phyloP scores from a whole-genome alignment of 2,888 invertebrate genomes.

The Dugesia japonica region DNA sequence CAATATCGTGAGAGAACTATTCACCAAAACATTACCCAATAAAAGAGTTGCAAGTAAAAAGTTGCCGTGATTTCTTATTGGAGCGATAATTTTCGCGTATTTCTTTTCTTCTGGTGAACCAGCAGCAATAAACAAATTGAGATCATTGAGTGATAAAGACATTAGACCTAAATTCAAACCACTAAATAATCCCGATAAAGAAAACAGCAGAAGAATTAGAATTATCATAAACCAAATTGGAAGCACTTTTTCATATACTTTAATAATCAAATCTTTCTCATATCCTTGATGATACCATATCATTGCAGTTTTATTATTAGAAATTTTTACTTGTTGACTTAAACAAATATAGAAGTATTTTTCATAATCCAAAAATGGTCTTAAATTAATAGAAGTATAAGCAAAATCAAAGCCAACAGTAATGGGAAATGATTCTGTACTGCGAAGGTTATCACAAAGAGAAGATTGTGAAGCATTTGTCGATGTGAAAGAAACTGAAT shows the following conservation, averaged over 20 bases:
- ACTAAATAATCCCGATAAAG: constrained; percentile 55
- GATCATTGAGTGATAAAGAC: constrained; percentile 36
- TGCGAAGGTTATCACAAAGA: neutral
- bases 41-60: constrained; percentile 37
- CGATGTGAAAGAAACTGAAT: neutral
- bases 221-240: constrained; percentile 43
- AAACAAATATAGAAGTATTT: neutral
- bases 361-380: neutral
- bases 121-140: constrained; percentile 36
- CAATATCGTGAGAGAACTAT: constrained; percentile 35
- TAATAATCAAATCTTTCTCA: neutral
- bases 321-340: neutral
- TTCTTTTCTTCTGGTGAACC: constrained; percentile 36
- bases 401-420: neutral
- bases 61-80: constrained; percentile 37
- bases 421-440: neutral
- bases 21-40: constrained; percentile 37
- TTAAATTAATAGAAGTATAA: neutral
- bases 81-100: constrained; percentile 37
- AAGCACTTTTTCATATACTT: constrained; percentile 35
- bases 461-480: neutral
- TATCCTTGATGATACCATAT: constrained; percentile 3
- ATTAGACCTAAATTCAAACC: constrained; percentile 38
- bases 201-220: constrained; percentile 54
- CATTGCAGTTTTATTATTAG: neutral